Percentiles rank a stretch among this genome's conserved stretches.
phyloP scores from a whole-genome alignment of 2,797 vertebrate genomes.

The Acanthurus tractus region DNA sequence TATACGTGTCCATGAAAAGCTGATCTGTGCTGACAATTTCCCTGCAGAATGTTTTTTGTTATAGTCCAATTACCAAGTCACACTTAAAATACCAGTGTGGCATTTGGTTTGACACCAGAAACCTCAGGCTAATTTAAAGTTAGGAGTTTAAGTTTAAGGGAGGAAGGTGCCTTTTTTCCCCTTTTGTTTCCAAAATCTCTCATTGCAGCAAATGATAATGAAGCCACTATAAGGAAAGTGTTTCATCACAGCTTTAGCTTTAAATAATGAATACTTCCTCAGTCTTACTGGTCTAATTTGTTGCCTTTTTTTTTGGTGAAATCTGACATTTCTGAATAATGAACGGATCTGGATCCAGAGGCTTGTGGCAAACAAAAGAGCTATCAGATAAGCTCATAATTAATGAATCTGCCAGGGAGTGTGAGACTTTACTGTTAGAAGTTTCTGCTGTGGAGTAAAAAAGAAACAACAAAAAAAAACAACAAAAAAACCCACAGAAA shows the following conservation, averaged over 20 bases:
- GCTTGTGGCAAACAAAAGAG: constrained; percentile 47
- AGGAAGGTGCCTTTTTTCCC: not conserved
- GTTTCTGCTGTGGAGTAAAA: not conserved
- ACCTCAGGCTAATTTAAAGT: not conserved
- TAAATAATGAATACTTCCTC: constrained; percentile 38
- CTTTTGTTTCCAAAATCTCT: not conserved
- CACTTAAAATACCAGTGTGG: not conserved
- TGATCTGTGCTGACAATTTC: not conserved
- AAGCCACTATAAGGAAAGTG: not conserved
- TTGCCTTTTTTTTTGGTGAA: not conserved
- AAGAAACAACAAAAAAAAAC: not conserved
- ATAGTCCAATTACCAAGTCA: not conserved
- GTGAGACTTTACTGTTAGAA: constrained; percentile 20
- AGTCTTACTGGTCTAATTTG: constrained; percentile 24
- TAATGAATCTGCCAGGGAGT: constrained; percentile 52
- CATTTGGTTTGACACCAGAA: constrained; percentile 1
- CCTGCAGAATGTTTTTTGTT: not conserved
- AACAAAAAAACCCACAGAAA: constrained; percentile 6
- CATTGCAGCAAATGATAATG: not conserved
- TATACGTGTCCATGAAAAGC: not conserved
- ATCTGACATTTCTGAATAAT: constrained; percentile 61
- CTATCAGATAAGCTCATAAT: constrained; percentile 57
- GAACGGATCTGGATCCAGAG: constrained; percentile 37
- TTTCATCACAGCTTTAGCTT: constrained; percentile 30
- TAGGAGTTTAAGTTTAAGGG: not conserved